phyloP scores from a whole-genome alignment of 2,113 vertebrate species.

The Rattus rattus region DNA sequence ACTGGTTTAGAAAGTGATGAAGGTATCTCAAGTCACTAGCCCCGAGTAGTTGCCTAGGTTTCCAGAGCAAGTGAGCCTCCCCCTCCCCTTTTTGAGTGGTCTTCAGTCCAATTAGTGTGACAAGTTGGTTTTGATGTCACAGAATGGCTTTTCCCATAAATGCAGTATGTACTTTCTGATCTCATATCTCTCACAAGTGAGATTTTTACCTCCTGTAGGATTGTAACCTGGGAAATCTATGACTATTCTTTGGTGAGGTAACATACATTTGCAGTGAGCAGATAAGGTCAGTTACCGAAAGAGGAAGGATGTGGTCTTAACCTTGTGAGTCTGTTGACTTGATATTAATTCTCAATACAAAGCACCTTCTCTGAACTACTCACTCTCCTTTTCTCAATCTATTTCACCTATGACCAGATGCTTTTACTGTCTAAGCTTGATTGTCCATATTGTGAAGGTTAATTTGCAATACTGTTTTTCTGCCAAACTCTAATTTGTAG shows the following conservation, averaged over 20 bases:
- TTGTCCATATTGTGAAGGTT: neutral
- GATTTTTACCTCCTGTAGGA: neutral
- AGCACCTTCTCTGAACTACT: neutral
- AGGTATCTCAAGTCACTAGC: neutral
- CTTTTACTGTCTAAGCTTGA: neutral
- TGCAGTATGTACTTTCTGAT: neutral
- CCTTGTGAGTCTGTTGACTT: neutral
- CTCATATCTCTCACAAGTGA: neutral
- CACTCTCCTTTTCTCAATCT: neutral
- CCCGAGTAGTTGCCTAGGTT: neutral
- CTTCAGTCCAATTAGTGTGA: neutral
- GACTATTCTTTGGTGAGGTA: neutral
- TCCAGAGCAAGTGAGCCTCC: neutral
- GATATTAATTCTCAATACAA: neutral
- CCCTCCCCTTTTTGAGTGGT: too few relatives aligned
- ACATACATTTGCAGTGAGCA: neutral
- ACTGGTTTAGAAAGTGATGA: neutral
- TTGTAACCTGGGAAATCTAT: neutral
- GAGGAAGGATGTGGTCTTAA: neutral
- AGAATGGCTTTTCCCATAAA: neutral
- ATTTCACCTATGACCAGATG: neutral
- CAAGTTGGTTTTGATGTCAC: neutral
- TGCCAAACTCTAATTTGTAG: neutral
- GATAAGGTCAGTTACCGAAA: neutral
- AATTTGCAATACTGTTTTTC: neutral